Conservation (phyloP, 2,113 vertebrate genomes). For the Clarias batrachus region DNA sequence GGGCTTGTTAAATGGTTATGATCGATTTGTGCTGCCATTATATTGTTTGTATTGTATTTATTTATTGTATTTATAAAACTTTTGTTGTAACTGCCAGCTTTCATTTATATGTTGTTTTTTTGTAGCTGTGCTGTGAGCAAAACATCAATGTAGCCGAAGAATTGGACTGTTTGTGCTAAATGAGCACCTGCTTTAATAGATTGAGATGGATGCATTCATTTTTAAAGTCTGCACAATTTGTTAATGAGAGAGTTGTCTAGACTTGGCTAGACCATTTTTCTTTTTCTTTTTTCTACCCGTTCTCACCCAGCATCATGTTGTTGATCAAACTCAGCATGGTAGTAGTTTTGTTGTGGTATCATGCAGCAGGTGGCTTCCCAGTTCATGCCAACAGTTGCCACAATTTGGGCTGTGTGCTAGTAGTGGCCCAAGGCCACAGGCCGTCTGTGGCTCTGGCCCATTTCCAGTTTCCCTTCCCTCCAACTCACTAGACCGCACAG, state of each 20-base stretch:
- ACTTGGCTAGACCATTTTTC: neutral
- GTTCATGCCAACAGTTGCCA: conserved; percentile 16
- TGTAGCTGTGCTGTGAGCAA: neutral
- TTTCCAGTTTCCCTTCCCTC: conserved; percentile 11
- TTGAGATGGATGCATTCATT: neutral
- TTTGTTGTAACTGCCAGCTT: conserved; percentile 13
- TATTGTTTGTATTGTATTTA: conserved; percentile 50
- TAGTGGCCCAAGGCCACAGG: conserved; percentile 34
- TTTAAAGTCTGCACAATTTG: neutral
- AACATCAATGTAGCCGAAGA: neutral
- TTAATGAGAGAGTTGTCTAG: conserved; percentile 18
- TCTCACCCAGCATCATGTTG: conserved; percentile 7
- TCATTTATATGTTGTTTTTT: conserved; percentile 21
- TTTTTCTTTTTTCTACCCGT: neutral
- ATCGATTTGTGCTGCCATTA: conserved; percentile 53
- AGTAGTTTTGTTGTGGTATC: conserved; percentile 17
- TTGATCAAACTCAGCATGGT: conserved; percentile 33
- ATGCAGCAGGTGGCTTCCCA: conserved; percentile 16
- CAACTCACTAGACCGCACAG: conserved; percentile 17
- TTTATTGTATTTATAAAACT: conserved; percentile 3
- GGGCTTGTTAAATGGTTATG: conserved; percentile 42
- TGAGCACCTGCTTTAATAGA: conserved; percentile 27
- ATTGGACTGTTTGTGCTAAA: neutral
- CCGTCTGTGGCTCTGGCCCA: conserved; percentile 18
- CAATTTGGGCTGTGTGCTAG: conserved; percentile 16